phyloP scores from a whole-genome alignment of 2,113 vertebrate species.

The Sclerurus mexicanus region DNA sequence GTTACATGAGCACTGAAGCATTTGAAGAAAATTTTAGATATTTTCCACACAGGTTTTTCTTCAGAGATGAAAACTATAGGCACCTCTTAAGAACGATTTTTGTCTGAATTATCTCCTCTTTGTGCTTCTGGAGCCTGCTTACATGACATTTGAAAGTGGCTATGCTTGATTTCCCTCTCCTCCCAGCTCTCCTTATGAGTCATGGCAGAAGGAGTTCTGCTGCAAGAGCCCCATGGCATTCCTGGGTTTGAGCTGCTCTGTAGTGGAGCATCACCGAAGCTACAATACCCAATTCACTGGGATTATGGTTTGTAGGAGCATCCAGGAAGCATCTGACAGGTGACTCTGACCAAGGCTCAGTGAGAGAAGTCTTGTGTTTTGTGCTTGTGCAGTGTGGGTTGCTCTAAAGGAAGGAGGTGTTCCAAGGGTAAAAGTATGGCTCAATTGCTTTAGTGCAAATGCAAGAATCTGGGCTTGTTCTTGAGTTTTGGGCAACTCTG shows the following conservation, averaged over 20 bases:
- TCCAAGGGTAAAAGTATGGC: background rate
- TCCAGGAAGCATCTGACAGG: background rate
- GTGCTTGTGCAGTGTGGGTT: background rate
- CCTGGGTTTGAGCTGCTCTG: background rate
- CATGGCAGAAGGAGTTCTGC: background rate
- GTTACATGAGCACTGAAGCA: background rate
- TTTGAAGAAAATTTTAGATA: constrained; percentile 4
- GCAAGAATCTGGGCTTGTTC: background rate
- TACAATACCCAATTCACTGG: accelerated
- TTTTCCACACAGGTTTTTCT: background rate
- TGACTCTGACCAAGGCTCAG: background rate
- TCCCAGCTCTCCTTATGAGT: accelerated
- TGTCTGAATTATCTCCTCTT: background rate
- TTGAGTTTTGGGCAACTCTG: background rate
- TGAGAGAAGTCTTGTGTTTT: background rate
- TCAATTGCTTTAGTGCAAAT: background rate
- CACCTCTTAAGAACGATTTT: background rate
- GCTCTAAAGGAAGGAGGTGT: background rate
- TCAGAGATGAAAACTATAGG: background rate
- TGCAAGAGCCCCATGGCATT: accelerated
- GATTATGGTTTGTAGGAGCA: background rate
- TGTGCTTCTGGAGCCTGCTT: background rate
- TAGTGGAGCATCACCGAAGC: background rate
- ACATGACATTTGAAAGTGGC: constrained; percentile 1
- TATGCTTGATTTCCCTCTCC: background rate